phyloP scores from a whole-genome alignment of 1,140 invertebrate genomes.

The Euschistus heros region DNA sequence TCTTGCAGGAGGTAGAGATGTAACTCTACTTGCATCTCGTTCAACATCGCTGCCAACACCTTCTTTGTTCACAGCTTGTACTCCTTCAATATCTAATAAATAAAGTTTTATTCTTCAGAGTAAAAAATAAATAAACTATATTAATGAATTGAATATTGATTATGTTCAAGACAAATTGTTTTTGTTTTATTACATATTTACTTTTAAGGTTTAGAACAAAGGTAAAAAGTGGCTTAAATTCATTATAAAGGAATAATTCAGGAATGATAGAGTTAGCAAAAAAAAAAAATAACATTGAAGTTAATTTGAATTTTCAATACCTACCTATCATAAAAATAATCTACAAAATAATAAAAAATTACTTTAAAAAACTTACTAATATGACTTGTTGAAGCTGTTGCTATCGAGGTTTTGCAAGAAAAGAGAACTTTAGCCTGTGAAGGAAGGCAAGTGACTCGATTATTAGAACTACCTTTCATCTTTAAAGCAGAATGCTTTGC shows the following conservation, averaged over 20 bases:
- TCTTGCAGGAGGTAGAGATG: conserved; percentile 67
- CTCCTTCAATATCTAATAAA: conserved; percentile 3
- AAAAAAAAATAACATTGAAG: too few species aligned
- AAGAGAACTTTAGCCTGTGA: conserved; percentile 18
- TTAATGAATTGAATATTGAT: too few species aligned
- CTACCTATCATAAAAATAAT: too few species aligned
- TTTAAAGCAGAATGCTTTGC: conserved; percentile 34
- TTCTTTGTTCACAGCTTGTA: conserved; percentile 20
- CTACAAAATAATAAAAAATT: background rate
- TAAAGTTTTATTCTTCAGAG: background rate
- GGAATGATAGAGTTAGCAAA: too few species aligned
- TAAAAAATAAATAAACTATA: too few species aligned
- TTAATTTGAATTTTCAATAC: too few species aligned
- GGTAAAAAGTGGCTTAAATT: too few species aligned
- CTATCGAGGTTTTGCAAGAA: conserved; percentile 18
- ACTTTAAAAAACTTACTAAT: conserved; percentile 15
- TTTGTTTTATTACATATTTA: too few species aligned
- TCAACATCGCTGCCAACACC: conserved; percentile 48
- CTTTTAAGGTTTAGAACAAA: too few species aligned
- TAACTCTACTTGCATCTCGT: conserved; percentile 49
- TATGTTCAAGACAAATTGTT: too few species aligned
- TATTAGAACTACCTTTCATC: conserved; percentile 35
- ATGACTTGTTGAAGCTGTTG: conserved; percentile 18
- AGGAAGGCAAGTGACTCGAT: conserved; percentile 8
- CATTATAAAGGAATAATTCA: too few species aligned